Evolutionary conservation across 2,888 invertebrate genomes (phyloP), one percentile per base, ranked within the genome.

Genomic region (Drosophila anomalata): DNA sequence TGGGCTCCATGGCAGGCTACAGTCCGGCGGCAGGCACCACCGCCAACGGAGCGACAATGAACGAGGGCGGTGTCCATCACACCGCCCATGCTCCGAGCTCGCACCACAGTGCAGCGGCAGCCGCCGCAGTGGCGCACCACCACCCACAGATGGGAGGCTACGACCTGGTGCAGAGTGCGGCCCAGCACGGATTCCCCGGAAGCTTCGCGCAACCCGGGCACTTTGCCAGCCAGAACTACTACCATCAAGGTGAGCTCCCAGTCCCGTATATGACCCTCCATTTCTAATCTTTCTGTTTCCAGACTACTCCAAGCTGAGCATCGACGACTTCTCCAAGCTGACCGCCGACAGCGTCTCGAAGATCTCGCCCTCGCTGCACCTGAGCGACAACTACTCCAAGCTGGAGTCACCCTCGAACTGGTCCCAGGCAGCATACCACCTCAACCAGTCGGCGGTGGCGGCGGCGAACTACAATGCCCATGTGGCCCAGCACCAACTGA

Each of bases 221-320:
- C 75, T 91, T 92, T 61, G 76, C 79, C 24, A 84, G 90, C 0
- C 92, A 92, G 72, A 92, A 91, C 66, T 92, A 92, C 71, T 92
- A 92, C 71, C 92, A 91, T 76, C 92, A 92, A 89, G 92, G 92
- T 92, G 71, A 59, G 46, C 67, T 7, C 7, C n/a, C 2, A 2
- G 6, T n/a, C 36, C 12, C 8, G 17, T n/a, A 2, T 24, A 17
- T 8, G 36, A 24, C 7, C 3, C 47, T 9, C 8, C 31, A 2
- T 17, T 2, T 33, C 22, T 36, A 2, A 26, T 51, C 3, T 0
- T 14, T 6, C 6, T 5, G 0, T 6, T n/a, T 26, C 1, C 51
- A 92, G 94, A 94, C 82, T 93, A 94, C 33, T 92, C 94, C 14
- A 94, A 94, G 75, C 88, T 92, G 48, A 85, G 90, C 36, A 91